Base-by-base conservation (phyloP, 2,113 vertebrate species). In the Cisticola juncidis region DNA sequence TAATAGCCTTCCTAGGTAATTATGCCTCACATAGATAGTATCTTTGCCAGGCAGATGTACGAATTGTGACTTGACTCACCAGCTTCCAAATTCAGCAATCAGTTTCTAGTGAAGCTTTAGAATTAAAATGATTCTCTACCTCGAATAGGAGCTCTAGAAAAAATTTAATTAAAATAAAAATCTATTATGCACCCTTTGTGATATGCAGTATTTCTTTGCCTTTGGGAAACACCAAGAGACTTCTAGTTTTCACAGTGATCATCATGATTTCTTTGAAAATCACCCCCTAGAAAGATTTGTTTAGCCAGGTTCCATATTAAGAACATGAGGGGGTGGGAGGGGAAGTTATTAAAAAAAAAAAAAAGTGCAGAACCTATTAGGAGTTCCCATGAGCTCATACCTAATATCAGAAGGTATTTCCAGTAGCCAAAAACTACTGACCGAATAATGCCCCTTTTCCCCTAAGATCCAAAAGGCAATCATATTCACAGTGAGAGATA, bases 181-280 rank as follows among this genome's bases (percentile, higher is more conserved):
- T 72, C 26, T 79, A 9, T 95, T 95, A 70, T 62, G 68, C 62
- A 60, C 54, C 38, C 60, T 66, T 92, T 76, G 80, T 92, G 92
- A 89, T 81, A 70, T 60, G 45, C n/a, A 80, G 33, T 81, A 51
- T 96, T 97, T 81, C 73, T 96, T 96, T 95, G 72, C 88, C 62
- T 88, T 78, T 12, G 33, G n/a, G n/a, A 81, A 71, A 36, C 36
- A 86, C 17, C 12, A 81, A 13, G 22, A 86, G 18, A 14, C 64
- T 86, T 78, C 22, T 16, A 23, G 4, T 90, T 92, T 96, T 90
- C 72, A 76, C 20, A 83, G 40, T 87, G 70, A 85, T 95, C 44
- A 65, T 96, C 94, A 94, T 44, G 57, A 90, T 69, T 78, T 95
- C 35, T 96, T 94, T 96, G 78, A 95, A 81, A 96, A 93, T 95